These are phyloP conservation scores for Axea sp. DNA, from an alignment of 2,888 invertebrate species.

Conservation along the genomic window DNA sequence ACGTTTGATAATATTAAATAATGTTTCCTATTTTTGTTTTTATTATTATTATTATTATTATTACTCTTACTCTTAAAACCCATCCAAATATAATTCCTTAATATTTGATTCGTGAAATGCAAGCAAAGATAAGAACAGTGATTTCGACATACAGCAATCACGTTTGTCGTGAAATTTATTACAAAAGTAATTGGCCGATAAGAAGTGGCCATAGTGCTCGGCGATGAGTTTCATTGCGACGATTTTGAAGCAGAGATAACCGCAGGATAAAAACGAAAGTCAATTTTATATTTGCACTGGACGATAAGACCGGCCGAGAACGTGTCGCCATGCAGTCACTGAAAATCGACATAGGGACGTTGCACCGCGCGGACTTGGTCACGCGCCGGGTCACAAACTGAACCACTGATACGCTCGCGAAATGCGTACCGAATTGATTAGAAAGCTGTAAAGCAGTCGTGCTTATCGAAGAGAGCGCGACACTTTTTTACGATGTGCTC, in stretches of 20 bases:
- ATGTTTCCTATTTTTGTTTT: no score
- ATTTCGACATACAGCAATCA: conserved; percentile 18
- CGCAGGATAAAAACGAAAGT: conserved; percentile 35
- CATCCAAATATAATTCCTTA: background rate
- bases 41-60: no score
- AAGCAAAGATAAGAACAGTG: conserved; percentile 9
- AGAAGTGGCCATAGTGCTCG: conserved; percentile 21
- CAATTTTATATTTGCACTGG: conserved; percentile 39
- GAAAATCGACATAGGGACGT: conserved; percentile 20
- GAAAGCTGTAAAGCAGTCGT: conserved; percentile 44
- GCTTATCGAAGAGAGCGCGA: conserved; percentile 42
- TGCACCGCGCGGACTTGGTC: conserved; percentile 22
- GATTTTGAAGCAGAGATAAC: conserved; percentile 36
- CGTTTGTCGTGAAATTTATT: conserved; percentile 35
- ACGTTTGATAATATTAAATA: no score
- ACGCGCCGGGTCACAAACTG: conserved; percentile 39
- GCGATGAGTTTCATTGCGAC: conserved; percentile 11
- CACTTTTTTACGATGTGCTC: conserved; percentile 29
- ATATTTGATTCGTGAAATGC: background rate
- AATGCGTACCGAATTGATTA: conserved; percentile 54
- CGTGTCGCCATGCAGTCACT: conserved; percentile 1
- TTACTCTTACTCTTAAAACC: no score
- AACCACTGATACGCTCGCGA: conserved; percentile 40
- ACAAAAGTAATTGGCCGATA: conserved; percentile 49
- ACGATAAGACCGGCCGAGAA: conserved; percentile 20